These are phyloP conservation scores for Hyla sarda DNA, from an alignment of 2,113 vertebrate species.

Conservation along the genomic window DNA sequence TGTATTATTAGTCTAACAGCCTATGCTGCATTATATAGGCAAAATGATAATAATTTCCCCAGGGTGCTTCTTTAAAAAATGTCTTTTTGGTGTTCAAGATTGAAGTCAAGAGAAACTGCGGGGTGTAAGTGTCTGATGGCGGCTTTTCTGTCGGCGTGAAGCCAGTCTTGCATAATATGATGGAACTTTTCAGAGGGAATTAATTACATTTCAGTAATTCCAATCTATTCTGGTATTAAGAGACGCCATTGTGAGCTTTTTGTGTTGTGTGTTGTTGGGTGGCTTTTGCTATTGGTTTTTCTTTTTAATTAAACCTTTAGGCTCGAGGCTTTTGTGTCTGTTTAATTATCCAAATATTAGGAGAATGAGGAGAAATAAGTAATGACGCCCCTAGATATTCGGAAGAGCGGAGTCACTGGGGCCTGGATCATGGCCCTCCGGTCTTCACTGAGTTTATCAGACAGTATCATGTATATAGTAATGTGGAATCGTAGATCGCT, in stretches of 20 bases:
- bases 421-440: too few relatives aligned
- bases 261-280: background rate
- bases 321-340: background rate
- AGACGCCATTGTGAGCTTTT: background rate
- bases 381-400: background rate
- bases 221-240: background rate
- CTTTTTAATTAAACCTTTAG: slow-evolving; percentile 20
- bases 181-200: background rate
- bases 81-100: background rate
- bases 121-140: background rate
- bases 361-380: background rate
- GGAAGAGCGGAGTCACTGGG: too few relatives aligned
- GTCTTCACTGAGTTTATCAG: too few relatives aligned
- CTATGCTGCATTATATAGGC: too few relatives aligned
- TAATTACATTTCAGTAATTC: background rate
- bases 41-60: too few relatives aligned
- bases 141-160: background rate
- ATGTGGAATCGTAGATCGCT: too few relatives aligned
- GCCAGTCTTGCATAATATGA: background rate
- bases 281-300: background rate
- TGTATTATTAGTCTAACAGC: too few relatives aligned
- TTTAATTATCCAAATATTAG: slow-evolving; percentile 18
- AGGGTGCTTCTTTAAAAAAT: background rate
- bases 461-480: too few relatives aligned
- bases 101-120: background rate